phyloP scores from a whole-genome alignment of 92 coral and sea anemone species.

The Epizoanthus illoricatus region DNA sequence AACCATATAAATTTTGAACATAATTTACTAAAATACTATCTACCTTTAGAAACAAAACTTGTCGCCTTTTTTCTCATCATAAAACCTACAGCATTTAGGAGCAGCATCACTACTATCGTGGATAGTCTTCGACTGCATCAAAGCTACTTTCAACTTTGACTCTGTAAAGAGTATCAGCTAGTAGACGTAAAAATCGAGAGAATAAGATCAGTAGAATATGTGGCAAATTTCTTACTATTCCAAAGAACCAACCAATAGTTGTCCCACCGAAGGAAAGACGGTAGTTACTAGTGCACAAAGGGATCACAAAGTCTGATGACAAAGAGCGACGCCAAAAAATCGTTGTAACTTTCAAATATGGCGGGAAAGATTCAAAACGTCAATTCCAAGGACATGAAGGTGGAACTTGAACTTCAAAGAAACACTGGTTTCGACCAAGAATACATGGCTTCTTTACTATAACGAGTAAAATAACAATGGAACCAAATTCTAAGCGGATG shows the following conservation, averaged over 20 bases:
- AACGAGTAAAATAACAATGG: neutral
- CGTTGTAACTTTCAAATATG: conserved; percentile 72
- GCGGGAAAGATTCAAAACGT: conserved; percentile 70
- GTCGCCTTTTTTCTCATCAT: neutral
- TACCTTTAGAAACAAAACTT: neutral
- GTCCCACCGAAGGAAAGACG: too few relatives aligned
- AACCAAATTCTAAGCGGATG: neutral
- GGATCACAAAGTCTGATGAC: neutral
- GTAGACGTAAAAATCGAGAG: too few relatives aligned
- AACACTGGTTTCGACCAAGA: neutral
- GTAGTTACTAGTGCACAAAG: too few relatives aligned
- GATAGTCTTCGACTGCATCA: too few relatives aligned
- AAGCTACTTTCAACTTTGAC: too few relatives aligned
- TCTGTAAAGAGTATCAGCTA: too few relatives aligned
- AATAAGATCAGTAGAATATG: too few relatives aligned
- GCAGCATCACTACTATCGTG: too few relatives aligned
- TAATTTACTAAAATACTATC: neutral
- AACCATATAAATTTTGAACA: neutral
- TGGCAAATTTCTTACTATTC: too few relatives aligned
- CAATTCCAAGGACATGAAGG: neutral
- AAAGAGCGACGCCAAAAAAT: conserved; percentile 36
- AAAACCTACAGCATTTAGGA: too few relatives aligned
- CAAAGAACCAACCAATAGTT: neutral
- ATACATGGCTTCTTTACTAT: neutral
- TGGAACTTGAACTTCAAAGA: neutral